Evolutionary conservation across 2,797 vertebrate species (phyloP).

Genomic region (Amblyraja radiata): DNA sequence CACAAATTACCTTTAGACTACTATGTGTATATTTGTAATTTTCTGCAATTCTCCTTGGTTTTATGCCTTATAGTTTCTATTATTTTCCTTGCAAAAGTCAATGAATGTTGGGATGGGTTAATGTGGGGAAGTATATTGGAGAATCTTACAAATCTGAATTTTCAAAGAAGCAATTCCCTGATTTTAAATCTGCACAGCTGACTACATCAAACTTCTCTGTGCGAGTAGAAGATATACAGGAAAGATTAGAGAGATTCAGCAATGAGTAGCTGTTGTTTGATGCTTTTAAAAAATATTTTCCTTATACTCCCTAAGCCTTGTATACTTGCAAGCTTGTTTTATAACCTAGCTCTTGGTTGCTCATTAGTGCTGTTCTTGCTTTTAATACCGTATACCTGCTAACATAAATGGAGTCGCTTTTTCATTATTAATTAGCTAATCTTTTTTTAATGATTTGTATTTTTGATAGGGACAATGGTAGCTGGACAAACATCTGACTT

Average conservation of each 20-base stretch:
- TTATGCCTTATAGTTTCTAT: not conserved
- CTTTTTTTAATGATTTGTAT: slow-evolving; percentile 35
- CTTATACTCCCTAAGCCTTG: not conserved
- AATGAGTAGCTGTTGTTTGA: not conserved
- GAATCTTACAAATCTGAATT: not conserved
- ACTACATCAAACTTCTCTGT: not conserved
- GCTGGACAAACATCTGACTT: slow-evolving; percentile 96
- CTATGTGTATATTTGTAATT: not conserved
- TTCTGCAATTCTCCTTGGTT: not conserved
- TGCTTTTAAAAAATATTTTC: not conserved
- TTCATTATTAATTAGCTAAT: not conserved
- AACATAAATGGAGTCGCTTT: not conserved
- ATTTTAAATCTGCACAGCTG: not conserved
- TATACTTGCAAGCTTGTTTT: not conserved
- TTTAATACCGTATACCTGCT: not conserved
- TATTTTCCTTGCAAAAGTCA: not conserved
- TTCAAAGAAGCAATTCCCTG: not conserved
- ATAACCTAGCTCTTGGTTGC: not conserved
- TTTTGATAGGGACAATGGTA: slow-evolving; percentile 75
- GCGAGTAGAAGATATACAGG: not conserved
- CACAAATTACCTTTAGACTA: not conserved
- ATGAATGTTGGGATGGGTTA: not conserved
- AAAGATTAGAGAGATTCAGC: not conserved
- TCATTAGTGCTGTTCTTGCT: not conserved
- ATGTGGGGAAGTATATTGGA: not conserved